Evolutionary conservation across 2,797 vertebrate species (phyloP).

Genomic region (Macroramphosus scolopax): DNA sequence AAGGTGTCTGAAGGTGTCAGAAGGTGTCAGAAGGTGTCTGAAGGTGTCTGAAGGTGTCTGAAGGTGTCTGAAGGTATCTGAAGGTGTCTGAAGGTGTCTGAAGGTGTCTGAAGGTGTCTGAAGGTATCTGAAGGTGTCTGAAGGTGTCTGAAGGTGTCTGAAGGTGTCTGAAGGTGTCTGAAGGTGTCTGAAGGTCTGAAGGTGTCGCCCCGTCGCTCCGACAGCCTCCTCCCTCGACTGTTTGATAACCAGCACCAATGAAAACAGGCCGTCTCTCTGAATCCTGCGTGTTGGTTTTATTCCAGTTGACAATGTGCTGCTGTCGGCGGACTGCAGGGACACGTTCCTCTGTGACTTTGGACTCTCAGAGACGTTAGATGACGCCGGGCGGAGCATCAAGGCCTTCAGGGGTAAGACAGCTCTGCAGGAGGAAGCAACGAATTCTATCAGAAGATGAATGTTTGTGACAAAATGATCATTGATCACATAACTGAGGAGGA

Average conservation of each 20-base stretch:
- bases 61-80: too few relatives aligned
- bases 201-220: slow-evolving; percentile 13
- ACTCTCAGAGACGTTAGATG: slow-evolving; percentile 84
- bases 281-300: slow-evolving; percentile 54
- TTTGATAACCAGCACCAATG: slow-evolving; percentile 38
- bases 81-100: too few relatives aligned
- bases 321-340: slow-evolving; percentile 86
- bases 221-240: slow-evolving; percentile 28
- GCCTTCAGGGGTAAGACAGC: slow-evolving; percentile 78
- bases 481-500: not conserved
- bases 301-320: slow-evolving; percentile 93
- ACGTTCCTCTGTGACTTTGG: slow-evolving; percentile 95
- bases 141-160: too few relatives aligned
- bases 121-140: too few relatives aligned
- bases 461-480: too few relatives aligned
- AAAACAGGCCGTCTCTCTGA: slow-evolving; percentile 53
- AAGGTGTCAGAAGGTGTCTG: too few relatives aligned
- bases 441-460: too few relatives aligned
- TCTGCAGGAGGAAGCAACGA: not conserved
- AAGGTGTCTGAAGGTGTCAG: too few relatives aligned
- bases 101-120: too few relatives aligned
- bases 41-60: too few relatives aligned
- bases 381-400: slow-evolving; percentile 72
- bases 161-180: too few relatives aligned
- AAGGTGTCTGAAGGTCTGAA: too few relatives aligned